Evolutionary conservation across 2,113 vertebrate genomes (phyloP).

Genomic region (Oncorhynchus gorbuscha): DNA sequence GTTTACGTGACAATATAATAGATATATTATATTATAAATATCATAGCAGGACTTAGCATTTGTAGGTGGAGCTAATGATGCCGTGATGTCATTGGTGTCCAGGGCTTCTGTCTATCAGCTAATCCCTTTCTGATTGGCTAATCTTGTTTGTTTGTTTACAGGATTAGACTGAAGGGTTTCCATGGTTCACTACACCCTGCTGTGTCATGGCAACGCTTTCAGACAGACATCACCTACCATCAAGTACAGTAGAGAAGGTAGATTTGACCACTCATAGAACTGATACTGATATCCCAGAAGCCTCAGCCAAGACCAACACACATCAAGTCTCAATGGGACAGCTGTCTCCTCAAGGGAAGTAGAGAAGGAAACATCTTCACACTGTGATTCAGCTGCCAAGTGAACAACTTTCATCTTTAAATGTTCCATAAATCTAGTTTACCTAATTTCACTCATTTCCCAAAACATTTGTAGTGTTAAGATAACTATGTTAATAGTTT

Average conservation of each 20-base stretch:
- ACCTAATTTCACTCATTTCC: neutral
- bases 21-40: no score
- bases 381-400: no score
- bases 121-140: slow-evolving; percentile 4
- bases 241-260: neutral
- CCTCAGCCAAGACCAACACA: neutral
- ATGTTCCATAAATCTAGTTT: neutral
- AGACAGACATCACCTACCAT: neutral
- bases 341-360: neutral
- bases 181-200: neutral
- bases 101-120: slow-evolving; percentile 14
- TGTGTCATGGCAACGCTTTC: neutral
- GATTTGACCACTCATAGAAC: neutral
- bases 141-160: slow-evolving; percentile 17
- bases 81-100: neutral
- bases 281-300: neutral
- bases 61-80: neutral
- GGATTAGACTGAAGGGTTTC: neutral
- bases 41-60: neutral
- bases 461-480: slow-evolving; percentile 22
- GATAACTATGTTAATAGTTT: neutral
- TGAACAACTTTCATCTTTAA: slow-evolving; percentile 9
- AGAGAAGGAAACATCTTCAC: no score
- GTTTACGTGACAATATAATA: no score
- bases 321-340: neutral